phyloP scores from a whole-genome alignment of 2,888 invertebrate genomes.

The Amblyjoppa fuscipennis region DNA sequence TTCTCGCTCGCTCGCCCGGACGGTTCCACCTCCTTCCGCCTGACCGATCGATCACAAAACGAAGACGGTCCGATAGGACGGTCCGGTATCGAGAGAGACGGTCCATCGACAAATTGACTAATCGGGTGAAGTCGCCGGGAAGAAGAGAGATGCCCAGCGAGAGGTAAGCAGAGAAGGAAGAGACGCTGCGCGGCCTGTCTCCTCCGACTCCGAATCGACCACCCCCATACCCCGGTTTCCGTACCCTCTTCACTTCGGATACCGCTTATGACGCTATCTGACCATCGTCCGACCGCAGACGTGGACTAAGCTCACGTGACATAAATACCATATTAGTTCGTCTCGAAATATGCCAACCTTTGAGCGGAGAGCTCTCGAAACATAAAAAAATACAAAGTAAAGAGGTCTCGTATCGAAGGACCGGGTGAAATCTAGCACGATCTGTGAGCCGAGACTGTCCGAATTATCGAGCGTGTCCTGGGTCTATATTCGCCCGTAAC shows the following conservation, averaged over 20 bases:
- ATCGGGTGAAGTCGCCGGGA: conserved; percentile 73
- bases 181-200: conserved; percentile 27
- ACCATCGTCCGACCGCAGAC: conserved; percentile 65
- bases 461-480: conserved; percentile 47
- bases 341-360: conserved; percentile 63
- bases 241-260: conserved; percentile 66
- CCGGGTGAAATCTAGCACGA: conserved; percentile 54
- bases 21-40: conserved; percentile 62
- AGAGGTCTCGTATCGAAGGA: conserved; percentile 27
- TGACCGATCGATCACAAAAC: conserved; percentile 70
- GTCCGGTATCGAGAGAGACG: conserved; percentile 61
- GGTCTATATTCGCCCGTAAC: conserved; percentile 33
- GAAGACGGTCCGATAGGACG: conserved; percentile 54
- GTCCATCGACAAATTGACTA: conserved; percentile 72
- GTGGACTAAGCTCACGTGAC: conserved; percentile 69
- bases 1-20: conserved; percentile 55
- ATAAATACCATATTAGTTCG: conserved; percentile 70
- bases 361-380: conserved; percentile 14
- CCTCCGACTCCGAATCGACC: conserved; percentile 51
- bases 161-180: conserved; percentile 55
- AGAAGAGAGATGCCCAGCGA: conserved; percentile 66
- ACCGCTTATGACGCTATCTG: conserved; percentile 69
- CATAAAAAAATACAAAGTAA: conserved; percentile 15
- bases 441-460: conserved; percentile 37
- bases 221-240: conserved; percentile 49